Evolutionary conservation across 2,888 invertebrate genomes (phyloP).

Genomic region (Cheilosia urbana): DNA sequence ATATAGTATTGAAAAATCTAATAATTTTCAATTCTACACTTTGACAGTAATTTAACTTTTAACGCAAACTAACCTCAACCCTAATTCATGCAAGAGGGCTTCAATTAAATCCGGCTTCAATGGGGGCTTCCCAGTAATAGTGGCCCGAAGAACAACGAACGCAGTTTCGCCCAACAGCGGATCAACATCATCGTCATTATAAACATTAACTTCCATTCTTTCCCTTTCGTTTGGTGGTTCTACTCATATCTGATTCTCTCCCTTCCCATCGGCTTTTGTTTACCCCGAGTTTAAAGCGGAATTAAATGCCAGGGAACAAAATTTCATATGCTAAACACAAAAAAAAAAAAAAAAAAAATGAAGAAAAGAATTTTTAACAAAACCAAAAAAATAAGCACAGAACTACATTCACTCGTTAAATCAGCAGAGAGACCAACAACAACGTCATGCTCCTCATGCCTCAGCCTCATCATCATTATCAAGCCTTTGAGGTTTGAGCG

Average conservation of each 20-base stretch:
- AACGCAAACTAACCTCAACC: conserved; percentile 9
- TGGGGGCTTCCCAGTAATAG: not conserved
- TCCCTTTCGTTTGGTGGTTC: not conserved
- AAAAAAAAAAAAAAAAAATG: conserved; percentile 13
- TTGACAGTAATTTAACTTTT: too few species aligned
- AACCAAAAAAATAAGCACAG: not conserved
- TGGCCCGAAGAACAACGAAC: conserved; percentile 37
- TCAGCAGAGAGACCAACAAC: conserved; percentile 41
- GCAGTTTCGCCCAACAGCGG: conserved; percentile 35
- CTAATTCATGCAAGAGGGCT: conserved; percentile 23
- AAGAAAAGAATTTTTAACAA: conserved; percentile 16
- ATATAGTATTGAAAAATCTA: too few species aligned
- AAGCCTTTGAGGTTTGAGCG: conserved; percentile 65
- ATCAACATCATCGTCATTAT: conserved; percentile 26
- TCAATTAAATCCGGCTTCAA: conserved; percentile 35
- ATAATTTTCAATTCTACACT: too few species aligned
- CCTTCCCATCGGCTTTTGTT: conserved; percentile 7
- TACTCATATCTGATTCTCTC: not conserved
- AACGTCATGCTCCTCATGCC: conserved; percentile 60
- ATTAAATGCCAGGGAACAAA: conserved; percentile 37
- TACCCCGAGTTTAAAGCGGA: conserved; percentile 28
- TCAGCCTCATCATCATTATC: conserved; percentile 69
- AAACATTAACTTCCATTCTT: conserved; percentile 25
- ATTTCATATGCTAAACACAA: not conserved
- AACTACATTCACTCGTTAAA: conserved; percentile 1